These are phyloP conservation scores for Germaria angustata DNA, from an alignment of 2,888 invertebrate species.

Conservation along the genomic window DNA sequence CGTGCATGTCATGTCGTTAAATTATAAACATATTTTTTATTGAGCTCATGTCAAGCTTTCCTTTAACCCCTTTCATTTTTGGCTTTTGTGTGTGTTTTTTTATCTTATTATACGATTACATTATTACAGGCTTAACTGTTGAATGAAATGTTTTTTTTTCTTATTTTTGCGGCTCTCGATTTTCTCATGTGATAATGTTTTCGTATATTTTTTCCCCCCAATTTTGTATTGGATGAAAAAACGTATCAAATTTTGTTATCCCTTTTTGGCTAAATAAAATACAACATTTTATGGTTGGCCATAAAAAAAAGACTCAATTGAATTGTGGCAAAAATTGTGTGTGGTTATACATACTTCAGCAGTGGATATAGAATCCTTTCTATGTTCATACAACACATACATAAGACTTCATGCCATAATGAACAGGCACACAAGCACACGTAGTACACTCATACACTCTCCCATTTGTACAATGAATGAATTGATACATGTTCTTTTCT, in stretches of 20 bases:
- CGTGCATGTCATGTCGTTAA: constrained; percentile 34
- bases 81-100: background rate
- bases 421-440: background rate
- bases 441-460: background rate
- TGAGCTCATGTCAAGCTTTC: constrained; percentile 44
- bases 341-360: constrained; percentile 40
- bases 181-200: constrained; percentile 10
- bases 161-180: background rate
- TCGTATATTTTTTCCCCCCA: background rate
- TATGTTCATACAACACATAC: background rate
- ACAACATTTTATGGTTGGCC: constrained; percentile 76
- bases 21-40: constrained; percentile 64
- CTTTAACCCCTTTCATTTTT: constrained; percentile 23
- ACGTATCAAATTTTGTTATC: constrained; percentile 54
- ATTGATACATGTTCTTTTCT: background rate
- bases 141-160: constrained; percentile 22
- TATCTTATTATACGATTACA: constrained; percentile 57
- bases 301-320: constrained; percentile 76
- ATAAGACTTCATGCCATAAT: background rate
- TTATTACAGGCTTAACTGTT: constrained; percentile 64
- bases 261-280: constrained; percentile 73
- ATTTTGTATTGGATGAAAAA: constrained; percentile 11
- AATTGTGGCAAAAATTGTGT: constrained; percentile 70
- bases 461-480: background rate
- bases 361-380: constrained; percentile 8